A percentile compares a stretch with the other conserved stretches of the same genome.
These are phyloP conservation scores for Montipora cactus DNA, from an alignment of 64 coral and sea anemone species.

Conservation along the genomic window DNA sequence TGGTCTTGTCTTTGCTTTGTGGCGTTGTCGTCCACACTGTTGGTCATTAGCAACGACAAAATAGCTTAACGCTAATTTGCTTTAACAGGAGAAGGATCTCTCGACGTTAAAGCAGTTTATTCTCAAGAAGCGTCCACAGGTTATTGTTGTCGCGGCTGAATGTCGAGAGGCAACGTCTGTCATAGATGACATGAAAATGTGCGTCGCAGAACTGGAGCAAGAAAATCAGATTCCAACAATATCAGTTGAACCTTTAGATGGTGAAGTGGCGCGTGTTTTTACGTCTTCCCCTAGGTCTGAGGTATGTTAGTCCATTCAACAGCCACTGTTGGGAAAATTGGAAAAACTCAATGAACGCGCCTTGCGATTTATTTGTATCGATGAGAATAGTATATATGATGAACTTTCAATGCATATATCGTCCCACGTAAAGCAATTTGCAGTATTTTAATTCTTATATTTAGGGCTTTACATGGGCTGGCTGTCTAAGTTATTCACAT, in stretches of 20 bases:
- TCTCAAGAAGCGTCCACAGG: constrained; percentile 90
- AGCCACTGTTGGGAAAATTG: too few relatives aligned
- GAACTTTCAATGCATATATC: too few relatives aligned
- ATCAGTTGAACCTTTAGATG: constrained; percentile 85
- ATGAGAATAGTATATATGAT: too few relatives aligned
- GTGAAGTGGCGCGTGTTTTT: constrained; percentile 92
- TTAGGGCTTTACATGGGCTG: too few relatives aligned
- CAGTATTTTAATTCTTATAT: too few relatives aligned
- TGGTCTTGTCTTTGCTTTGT: not conserved
- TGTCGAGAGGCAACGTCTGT: constrained; percentile 76
- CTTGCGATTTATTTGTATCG: too few relatives aligned
- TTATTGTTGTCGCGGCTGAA: constrained; percentile 84
- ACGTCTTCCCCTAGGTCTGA: constrained; percentile 84
- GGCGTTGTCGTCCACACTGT: too few relatives aligned
- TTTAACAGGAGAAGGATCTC: constrained; percentile 87
- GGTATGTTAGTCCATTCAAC: constrained; percentile 14
- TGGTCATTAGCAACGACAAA: not conserved
- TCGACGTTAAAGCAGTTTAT: constrained; percentile 95
- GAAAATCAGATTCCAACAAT: constrained; percentile 93
- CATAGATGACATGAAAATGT: constrained; percentile 95
- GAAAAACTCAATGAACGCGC: too few relatives aligned
- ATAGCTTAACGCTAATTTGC: not conserved
- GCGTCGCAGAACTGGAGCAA: constrained; percentile 89
- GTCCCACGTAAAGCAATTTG: too few relatives aligned
- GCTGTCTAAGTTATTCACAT: too few relatives aligned